Evolutionary conservation across 2,113 vertebrate genomes (phyloP), one percentile per base, ranked within the genome.

Genomic region (Callopanchax toddi): DNA sequence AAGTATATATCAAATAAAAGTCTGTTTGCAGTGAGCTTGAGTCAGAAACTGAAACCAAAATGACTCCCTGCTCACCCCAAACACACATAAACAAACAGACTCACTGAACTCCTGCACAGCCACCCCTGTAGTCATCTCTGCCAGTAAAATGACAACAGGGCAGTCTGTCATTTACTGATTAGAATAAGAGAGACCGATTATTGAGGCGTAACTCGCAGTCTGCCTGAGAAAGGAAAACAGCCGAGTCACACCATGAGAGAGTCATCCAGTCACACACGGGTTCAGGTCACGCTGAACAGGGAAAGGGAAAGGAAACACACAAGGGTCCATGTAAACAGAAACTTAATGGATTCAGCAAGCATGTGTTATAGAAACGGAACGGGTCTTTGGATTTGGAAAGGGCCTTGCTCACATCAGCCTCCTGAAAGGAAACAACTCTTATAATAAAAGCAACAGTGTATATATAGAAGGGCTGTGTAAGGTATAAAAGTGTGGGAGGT

Each of bases 211-310:
- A 32, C 9, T 7, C 58, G 37, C 23, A 6, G 16, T 61, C 75
- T 59, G 71, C 64, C 26, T 1, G 72, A 71, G 84, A 86, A 88
- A 84, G 84, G 79, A 89, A 83, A 90, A 68, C 15, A 59, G 66
- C 63, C 44, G 63, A 67, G 62, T 75, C 56, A 63, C 71, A n/a
- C n/a, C 65, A 44, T 25, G 55, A 66, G 59, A 66, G 32, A 15
- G 48, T 51, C n/a, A 40, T 17, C 23, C 17, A 32, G 18, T 53
- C 39, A 58, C 42, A 43, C 59, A 46, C 1, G 1, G 67, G 60
- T 69, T 72, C 71, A 71, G 74, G 64, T 57, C 58, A 22, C 50
- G 11, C 56, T 74, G 22, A 29, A 12, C 46, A 69, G 51, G 64
- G 68, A 76, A 79, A 69, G 43, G 46, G 61, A 86, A 81, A 79